Base-by-base conservation (phyloP, 2,797 vertebrate species). In the Pseudopleuronectes americanus region DNA sequence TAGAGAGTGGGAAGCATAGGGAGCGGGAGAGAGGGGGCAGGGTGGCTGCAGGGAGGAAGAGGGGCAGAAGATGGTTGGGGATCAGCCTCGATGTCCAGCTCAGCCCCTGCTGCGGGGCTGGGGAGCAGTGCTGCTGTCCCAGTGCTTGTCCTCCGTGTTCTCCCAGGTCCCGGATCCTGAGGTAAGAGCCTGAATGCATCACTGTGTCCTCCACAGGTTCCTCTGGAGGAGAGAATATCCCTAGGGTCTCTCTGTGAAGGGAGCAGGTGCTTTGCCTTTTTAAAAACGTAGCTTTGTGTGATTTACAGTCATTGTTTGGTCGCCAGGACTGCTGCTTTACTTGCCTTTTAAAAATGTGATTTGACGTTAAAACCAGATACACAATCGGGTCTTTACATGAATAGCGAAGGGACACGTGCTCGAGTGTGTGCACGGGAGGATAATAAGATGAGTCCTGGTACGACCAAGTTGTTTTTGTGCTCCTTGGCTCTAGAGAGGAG, bases 161-260 rank as follows among this genome's bases (percentile, higher is more conserved):
- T 93, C 94, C 51, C 94, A 95, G 90, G 45, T 94, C 70, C 93
- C 93, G 45, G 94, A 95, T 79, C 94, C 95, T 12, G 94, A 93
- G 94, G 95, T 95, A 95, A 94, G 95, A 89, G 26, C 55, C 66
- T 52, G 56, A 45, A 80, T 26, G 49, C 63, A 60, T 71, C 72
- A 59, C 45, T 53, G 31, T 60, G 49, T 83, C 71, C 64, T 83
- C 85, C 60, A 77, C 77, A 74, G 75, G 68, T 84, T 73, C 63
- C 60, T 57, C 56, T 71, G 41, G 54, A 77, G 41, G 54, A 77
- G 4, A 45, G 51, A 71, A 65, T 57, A 41, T 76, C 68, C 55
- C 36, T 36, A 38, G 26, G 63, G 38, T 63, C 60, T 79, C 67
- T 67, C 23, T 36, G 31, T 51, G 70, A 67, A 5, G 8, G 52